phyloP scores from a whole-genome alignment of 1,140 invertebrate species.

The Drosophila repletoides region DNA sequence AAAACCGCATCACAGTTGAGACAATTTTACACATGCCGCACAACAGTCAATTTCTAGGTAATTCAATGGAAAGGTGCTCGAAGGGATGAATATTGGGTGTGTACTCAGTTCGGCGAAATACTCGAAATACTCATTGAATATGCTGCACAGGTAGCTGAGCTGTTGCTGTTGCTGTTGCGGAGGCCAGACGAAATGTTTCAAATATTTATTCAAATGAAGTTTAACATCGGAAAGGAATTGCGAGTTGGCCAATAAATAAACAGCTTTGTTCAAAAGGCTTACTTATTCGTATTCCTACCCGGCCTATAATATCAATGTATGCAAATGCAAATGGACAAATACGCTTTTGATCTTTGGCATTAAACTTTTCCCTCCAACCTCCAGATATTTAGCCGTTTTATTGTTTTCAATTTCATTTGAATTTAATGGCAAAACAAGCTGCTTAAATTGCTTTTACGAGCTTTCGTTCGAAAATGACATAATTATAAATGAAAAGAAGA shows the following conservation, averaged over 20 bases:
- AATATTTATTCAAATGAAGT: conserved; percentile 41
- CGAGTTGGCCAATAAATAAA: conserved; percentile 26
- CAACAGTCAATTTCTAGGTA: conserved; percentile 32
- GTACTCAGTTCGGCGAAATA: conserved; percentile 19
- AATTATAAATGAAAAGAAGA: too few relatives aligned
- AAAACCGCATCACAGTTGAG: conserved; percentile 19
- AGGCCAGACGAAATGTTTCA: conserved; percentile 21
- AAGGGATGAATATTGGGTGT: background rate
- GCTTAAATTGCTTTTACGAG: too few relatives aligned
- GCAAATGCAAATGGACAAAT: conserved; percentile 43
- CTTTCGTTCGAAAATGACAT: too few relatives aligned
- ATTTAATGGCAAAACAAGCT: too few relatives aligned
- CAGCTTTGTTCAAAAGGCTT: conserved; percentile 27
- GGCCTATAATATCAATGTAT: conserved; percentile 30
- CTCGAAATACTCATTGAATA: conserved; percentile 32
- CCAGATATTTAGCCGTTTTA: too few relatives aligned
- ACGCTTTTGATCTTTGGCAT: conserved; percentile 35
- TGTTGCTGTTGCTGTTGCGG: too few relatives aligned
- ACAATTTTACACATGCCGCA: conserved; percentile 23
- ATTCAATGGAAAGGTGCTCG: conserved; percentile 13
- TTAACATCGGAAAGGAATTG: conserved; percentile 10
- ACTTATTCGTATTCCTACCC: conserved; percentile 2
- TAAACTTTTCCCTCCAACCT: too few relatives aligned
- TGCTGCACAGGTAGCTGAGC: conserved; percentile 30
- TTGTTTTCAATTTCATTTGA: too few relatives aligned